Base-by-base conservation (phyloP, 2,888 invertebrate genomes). In the Ischnus inquisitorius region DNA sequence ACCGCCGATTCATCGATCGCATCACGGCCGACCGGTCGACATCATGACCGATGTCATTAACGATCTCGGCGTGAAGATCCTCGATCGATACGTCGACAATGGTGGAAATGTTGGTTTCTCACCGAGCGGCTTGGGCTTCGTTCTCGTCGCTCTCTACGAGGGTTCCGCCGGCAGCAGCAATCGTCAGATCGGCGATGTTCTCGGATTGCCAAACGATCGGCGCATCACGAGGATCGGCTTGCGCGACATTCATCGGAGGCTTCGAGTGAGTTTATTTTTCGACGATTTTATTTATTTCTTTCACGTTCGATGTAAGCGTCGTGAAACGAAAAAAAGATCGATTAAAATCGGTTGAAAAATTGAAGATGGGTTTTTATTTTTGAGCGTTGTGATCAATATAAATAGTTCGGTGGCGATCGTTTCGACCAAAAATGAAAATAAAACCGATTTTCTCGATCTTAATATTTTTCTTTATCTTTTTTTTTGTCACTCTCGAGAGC, bases 41-140 rank as follows among this genome's bases (percentile, higher is more conserved):
- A 95, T 96, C 82, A 97, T 97, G 96, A 96, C 97, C 79, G 97
- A 97, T 91, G 95, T 97, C 51, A 96, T 97, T 60, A 97, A 97
- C 92, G 96, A 96, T 91, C 94, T 97, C 68, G 95, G 95, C 89
- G 94, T 95, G 88, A 93, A 93, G 87, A 90, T 92, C 14, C 90
- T 93, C 10, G 91, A 92, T 77, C 91, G 92, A 75, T 92, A 93
- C 81, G 82, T 88, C 14, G 86, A 88, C 4, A 84, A 87, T 46
- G 48, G 22, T 16, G 93, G 93, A 69, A 98, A 97, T 93, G 96
- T 97, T 76, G 97, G 97, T 3, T 96, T 97, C 91, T 97, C 97
- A 0, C 97, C 97, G 10, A 97, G 97, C 86, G 97, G 97, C 2
- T 94, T 97, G 82, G 96, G 96, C 90, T 97, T 97, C 88, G 97